phyloP scores from a whole-genome alignment of 2,888 invertebrate species.

The Papilio elwesi region DNA sequence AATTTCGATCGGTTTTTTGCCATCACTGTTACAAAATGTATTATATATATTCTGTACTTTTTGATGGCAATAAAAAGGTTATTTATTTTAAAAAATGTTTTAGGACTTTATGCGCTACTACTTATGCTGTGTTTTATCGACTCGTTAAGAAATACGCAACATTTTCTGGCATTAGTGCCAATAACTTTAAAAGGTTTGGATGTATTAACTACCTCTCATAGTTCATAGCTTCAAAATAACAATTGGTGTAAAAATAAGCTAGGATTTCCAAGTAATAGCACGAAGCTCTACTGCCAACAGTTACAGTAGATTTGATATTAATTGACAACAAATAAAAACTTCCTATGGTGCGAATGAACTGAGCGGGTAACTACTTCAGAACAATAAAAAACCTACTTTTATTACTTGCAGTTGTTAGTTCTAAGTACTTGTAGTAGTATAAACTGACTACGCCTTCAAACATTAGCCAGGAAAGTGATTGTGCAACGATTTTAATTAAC shows the following conservation, averaged over 20 bases:
- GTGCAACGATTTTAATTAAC: slow-evolving; percentile 19
- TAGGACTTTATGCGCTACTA: background rate
- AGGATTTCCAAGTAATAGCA: too few relatives aligned
- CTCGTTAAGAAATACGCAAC: background rate
- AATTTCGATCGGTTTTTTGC: too few relatives aligned
- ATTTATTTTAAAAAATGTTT: too few relatives aligned
- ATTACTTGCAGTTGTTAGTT: slow-evolving; percentile 7
- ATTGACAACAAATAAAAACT: background rate
- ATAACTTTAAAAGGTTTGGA: background rate
- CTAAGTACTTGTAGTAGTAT: background rate
- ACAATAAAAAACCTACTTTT: background rate
- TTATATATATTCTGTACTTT: too few relatives aligned
- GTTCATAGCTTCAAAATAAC: too few relatives aligned
- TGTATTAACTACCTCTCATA: too few relatives aligned
- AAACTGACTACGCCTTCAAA: background rate
- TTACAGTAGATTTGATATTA: too few relatives aligned
- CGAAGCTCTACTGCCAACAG: too few relatives aligned
- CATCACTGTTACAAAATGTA: too few relatives aligned
- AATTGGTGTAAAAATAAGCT: too few relatives aligned
- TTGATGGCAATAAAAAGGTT: too few relatives aligned
- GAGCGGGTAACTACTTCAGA: background rate
- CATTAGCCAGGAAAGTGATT: slow-evolving; percentile 10
- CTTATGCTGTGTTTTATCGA: background rate
- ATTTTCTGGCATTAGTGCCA: background rate
- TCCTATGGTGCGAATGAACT: background rate